Evolutionary conservation across 37 sponge, comb jelly and placozoan genomes (phyloP).

Genomic region (Cliona cf. orientalis): DNA sequence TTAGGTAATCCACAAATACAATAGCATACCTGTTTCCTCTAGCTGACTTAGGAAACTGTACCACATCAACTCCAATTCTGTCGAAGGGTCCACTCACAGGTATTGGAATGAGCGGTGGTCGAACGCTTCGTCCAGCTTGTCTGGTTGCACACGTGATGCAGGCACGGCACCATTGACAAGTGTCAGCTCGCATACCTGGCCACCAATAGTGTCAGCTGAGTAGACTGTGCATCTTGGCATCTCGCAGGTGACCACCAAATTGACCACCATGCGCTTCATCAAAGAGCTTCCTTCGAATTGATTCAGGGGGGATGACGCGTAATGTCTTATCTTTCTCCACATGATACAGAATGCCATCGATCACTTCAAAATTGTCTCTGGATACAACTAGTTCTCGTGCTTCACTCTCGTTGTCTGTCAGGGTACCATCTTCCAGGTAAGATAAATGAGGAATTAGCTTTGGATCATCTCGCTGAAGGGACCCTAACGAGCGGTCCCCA

Average conservation of each 20-base stretch:
- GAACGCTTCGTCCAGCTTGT: too few relatives aligned
- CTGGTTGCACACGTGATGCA: constrained; percentile 49
- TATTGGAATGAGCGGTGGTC: too few relatives aligned
- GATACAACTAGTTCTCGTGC: constrained; percentile 17
- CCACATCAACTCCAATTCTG: constrained; percentile 16
- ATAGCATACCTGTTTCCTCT: constrained; percentile 25
- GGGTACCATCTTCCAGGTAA: constrained; percentile 34
- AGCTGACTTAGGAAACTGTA: constrained; percentile 2
- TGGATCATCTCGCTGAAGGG: constrained; percentile 31
- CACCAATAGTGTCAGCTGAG: constrained; percentile 57
- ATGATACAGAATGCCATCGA: constrained; percentile 52
- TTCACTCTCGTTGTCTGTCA: constrained; percentile 33
- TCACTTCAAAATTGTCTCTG: constrained; percentile 20
- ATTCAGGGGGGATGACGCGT: constrained; percentile 39
- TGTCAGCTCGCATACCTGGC: constrained; percentile 55
- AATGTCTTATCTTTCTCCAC: constrained; percentile 53
- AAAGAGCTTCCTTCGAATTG: constrained; percentile 29
- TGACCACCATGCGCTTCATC: constrained; percentile 48
- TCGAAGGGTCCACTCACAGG: constrained; percentile 28
- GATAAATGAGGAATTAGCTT: constrained; percentile 7
- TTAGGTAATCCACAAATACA: too few relatives aligned
- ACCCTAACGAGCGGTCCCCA: background rate
- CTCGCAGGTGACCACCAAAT: constrained; percentile 53
- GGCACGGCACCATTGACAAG: too few relatives aligned
- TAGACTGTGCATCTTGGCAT: constrained; percentile 44